A percentile compares a stretch with the other conserved stretches of the same genome.
phyloP scores from a whole-genome alignment of 2,113 vertebrate genomes.

The Eptatretus burgeri region DNA sequence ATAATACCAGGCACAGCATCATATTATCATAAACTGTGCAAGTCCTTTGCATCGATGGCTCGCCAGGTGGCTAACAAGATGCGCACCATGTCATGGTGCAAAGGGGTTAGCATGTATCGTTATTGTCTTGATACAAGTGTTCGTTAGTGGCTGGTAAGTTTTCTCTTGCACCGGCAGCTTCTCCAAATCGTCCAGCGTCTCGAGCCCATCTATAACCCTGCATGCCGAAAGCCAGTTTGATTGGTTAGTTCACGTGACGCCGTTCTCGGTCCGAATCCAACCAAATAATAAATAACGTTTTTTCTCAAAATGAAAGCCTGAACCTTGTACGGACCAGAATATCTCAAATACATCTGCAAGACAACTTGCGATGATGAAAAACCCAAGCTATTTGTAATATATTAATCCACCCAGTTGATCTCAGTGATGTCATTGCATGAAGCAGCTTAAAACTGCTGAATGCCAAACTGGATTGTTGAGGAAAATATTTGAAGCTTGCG shows the following conservation, averaged over 20 bases:
- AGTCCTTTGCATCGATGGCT: no score
- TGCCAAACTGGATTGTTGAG: no score
- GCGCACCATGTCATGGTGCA: conserved; percentile 22
- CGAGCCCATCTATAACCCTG: conserved; percentile 80
- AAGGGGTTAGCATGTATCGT: conserved; percentile 85
- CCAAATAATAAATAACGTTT: no score
- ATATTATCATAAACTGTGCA: no score
- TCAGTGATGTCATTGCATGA: no score
- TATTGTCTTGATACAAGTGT: conserved; percentile 59
- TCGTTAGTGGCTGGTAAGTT: conserved; percentile 59
- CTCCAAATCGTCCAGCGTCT: conserved; percentile 75
- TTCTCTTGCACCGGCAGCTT: conserved; percentile 85
- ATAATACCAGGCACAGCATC: no score
- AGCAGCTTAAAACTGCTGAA: no score
- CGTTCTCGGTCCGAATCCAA: not conserved
- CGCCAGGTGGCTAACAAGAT: no score
- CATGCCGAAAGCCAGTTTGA: conserved; percentile 11
- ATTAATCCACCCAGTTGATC: no score
- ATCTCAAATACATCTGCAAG: not conserved
- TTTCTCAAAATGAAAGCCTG: not conserved
- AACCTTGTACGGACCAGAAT: not conserved
- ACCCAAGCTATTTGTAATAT: not conserved
- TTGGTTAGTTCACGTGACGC: not conserved
- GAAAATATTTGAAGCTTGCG: no score
- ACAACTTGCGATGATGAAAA: not conserved